These are phyloP conservation scores for Xanthorhoe designata DNA, from an alignment of 2,888 invertebrate genomes.

Conservation along the genomic window DNA sequence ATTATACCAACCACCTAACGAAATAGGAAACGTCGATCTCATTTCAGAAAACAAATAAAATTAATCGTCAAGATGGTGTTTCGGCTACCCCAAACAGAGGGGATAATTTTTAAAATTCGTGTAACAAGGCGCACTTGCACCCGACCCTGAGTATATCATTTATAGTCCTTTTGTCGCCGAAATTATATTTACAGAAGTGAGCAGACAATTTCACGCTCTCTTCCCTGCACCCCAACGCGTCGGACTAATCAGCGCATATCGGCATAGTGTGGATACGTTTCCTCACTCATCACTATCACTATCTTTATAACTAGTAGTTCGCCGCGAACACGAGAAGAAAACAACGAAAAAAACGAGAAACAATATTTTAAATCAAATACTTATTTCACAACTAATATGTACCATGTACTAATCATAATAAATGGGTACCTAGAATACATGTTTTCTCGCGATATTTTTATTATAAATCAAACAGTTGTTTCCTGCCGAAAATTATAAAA, in stretches of 20 bases:
- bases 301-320: not conserved
- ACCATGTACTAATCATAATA: too few relatives aligned
- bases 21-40: not conserved
- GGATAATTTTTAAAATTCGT: conserved; percentile 69
- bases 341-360: too few relatives aligned
- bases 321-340: too few relatives aligned
- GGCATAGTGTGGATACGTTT: conserved; percentile 61
- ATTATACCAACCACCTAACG: not conserved
- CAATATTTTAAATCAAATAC: too few relatives aligned
- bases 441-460: too few relatives aligned
- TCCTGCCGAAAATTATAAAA: too few relatives aligned
- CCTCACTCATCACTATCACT: not conserved
- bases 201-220: conserved; percentile 86
- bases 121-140: conserved; percentile 77
- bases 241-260: conserved; percentile 77
- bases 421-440: too few relatives aligned
- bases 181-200: conserved; percentile 86
- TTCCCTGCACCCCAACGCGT: conserved; percentile 78
- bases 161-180: conserved; percentile 85
- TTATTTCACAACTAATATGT: too few relatives aligned
- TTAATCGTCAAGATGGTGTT: conserved; percentile 36
- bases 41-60: conserved; percentile 24
- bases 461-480: too few relatives aligned
- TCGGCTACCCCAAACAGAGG: conserved; percentile 49
- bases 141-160: conserved; percentile 80